phyloP scores from a whole-genome alignment of 2,888 invertebrate genomes.

The Allophyes oxyacanthae region DNA sequence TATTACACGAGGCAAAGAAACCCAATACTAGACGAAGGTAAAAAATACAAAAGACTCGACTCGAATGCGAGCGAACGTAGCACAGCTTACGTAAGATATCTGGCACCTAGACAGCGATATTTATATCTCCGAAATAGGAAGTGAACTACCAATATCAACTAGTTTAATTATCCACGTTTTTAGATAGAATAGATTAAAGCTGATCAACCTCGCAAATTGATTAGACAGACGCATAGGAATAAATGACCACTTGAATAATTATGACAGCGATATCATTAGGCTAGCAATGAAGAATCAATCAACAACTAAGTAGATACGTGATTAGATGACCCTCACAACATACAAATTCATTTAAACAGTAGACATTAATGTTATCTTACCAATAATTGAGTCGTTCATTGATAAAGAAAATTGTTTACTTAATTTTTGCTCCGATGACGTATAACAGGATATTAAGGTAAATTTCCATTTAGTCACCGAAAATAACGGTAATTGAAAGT shows the following conservation, averaged over 20 bases:
- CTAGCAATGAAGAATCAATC: slow-evolving; percentile 35
- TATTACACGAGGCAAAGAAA: slow-evolving; percentile 39
- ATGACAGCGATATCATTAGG: slow-evolving; percentile 33
- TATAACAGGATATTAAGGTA: not conserved
- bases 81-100: slow-evolving; percentile 45
- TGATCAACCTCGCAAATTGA: slow-evolving; percentile 39
- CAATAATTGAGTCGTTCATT: not conserved
- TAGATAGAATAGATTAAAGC: slow-evolving; percentile 25
- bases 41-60: slow-evolving; percentile 39
- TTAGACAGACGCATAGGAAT: slow-evolving; percentile 27
- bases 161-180: slow-evolving; percentile 46
- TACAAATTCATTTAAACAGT: slow-evolving; percentile 17
- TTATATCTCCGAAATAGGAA: slow-evolving; percentile 52
- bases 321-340: slow-evolving; percentile 23
- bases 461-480: slow-evolving; percentile 3
- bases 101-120: slow-evolving; percentile 31
- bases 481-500: slow-evolving; percentile 34
- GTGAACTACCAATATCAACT: slow-evolving; percentile 41
- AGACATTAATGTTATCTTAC: too few relatives aligned
- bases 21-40: slow-evolving; percentile 30
- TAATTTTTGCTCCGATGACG: slow-evolving; percentile 1
- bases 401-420: slow-evolving; percentile 15
- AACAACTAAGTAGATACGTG: slow-evolving; percentile 13
- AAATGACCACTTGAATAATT: slow-evolving; percentile 24
- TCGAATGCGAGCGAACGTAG: slow-evolving; percentile 24